Base-by-base conservation (phyloP, 2,888 invertebrate species). In the Listrodromus nycthemerus region DNA sequence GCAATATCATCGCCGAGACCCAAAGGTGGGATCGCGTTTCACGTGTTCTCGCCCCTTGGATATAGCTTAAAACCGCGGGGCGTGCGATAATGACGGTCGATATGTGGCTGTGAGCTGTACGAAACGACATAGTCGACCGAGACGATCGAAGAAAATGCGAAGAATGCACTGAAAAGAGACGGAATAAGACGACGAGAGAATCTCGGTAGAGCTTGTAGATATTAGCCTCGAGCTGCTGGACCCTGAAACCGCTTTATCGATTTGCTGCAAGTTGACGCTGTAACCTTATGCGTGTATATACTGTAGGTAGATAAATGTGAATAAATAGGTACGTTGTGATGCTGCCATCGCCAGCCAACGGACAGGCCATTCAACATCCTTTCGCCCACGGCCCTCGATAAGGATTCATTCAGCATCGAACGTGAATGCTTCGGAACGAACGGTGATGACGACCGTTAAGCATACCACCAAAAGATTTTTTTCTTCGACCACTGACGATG, bases 41-140 rank as follows among this genome's bases (percentile, higher is more conserved):
- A 85, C 69, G 82, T 80, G 77, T 77, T 82, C 82, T 84, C 80
- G 61, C 75, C 58, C 75, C 52, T 69, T 55, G 50, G 63, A 80
- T 61, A 90, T 90, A 88, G 89, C 87, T 89, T 88, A 87, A 90
- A 91, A 91, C 91, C 91, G 89, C 90, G 86, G 90, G 89, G 88
- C 89, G 88, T 84, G 90, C 90, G 91, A 91, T 92, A 92, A 92
- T 91, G 88, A 89, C 85, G 85, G 87, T 86, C 90, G 92, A 91
- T 91, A 91, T 89, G 88, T 27, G 82, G 80, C 33, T 84, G 80
- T 48, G 63, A 61, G 55, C 75, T 61, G 70, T 66, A 50, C 21
- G 45, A 41, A 52, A 41, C 66, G 76, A 58, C 45, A 66, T 48
- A 67, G 37, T 65, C 74, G 67, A 77, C 80, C 70, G 24, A 21